Conservation (phyloP, 23 tunicate genomes). For the Trididemnum clinides region DNA sequence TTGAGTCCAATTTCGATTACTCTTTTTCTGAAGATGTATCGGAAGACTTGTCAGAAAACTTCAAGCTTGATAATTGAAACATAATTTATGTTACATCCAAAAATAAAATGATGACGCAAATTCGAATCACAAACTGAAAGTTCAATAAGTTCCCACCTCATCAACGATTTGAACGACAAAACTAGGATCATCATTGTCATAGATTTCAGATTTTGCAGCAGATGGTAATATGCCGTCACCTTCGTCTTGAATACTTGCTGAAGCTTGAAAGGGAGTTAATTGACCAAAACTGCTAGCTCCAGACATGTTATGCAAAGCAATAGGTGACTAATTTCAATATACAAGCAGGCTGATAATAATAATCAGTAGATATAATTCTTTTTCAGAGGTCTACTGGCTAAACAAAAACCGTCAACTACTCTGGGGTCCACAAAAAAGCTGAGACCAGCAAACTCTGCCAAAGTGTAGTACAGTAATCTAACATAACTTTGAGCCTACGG, state of each 20-base stretch:
- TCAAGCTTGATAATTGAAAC: not conserved
- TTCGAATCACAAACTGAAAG: not conserved
- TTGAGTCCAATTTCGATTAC: not conserved
- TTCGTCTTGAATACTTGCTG: slow-evolving; percentile 2
- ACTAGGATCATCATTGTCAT: not conserved
- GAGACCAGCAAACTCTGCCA: not conserved
- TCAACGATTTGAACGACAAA: not conserved
- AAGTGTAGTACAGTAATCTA: not conserved
- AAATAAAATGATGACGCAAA: not conserved
- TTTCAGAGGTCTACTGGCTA: not conserved
- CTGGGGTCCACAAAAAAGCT: slow-evolving; percentile 1
- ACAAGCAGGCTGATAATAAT: not conserved
- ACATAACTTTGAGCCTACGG: not conserved
- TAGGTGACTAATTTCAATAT: not conserved
- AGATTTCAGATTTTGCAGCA: slow-evolving; percentile 5
- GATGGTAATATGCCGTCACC: not conserved
- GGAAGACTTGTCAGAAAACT: not conserved
- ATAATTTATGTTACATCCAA: not conserved
- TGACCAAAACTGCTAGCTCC: not conserved
- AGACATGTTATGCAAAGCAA: slow-evolving; percentile 1
- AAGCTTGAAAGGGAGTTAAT: slow-evolving; percentile 1
- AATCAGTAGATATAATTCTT: not conserved
- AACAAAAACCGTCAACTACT: not conserved
- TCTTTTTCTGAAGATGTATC: not conserved
- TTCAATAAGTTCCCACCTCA: slow-evolving; percentile 6